Evolutionary conservation across 2,113 vertebrate genomes (phyloP).

Genomic region (Albula glossodonta): DNA sequence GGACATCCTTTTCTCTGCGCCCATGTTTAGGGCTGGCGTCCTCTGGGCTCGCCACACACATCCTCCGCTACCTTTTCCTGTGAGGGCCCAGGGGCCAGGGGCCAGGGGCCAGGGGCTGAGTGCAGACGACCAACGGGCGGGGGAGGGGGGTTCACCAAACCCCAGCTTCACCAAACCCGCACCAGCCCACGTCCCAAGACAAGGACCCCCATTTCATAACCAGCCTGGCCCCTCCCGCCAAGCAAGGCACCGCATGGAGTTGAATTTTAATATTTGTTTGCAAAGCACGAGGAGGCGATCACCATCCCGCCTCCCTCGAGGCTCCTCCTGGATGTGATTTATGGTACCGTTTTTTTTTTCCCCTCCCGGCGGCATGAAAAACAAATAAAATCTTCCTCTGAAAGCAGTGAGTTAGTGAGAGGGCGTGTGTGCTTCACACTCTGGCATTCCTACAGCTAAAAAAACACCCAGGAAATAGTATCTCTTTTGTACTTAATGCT

Average conservation of each 20-base stretch:
- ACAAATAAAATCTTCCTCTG: background rate
- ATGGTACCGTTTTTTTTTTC: background rate
- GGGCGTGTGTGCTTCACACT: background rate
- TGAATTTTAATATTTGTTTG: background rate
- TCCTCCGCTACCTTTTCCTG: background rate
- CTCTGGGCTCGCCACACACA: background rate
- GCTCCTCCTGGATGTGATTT: background rate
- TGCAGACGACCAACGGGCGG: no score
- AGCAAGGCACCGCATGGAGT: background rate
- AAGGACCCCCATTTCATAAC: background rate
- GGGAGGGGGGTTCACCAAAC: background rate
- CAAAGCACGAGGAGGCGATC: background rate
- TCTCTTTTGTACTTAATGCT: no score
- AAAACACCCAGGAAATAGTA: background rate
- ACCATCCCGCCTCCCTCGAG: background rate
- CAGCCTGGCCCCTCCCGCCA: background rate
- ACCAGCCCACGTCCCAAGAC: background rate
- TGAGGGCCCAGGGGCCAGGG: background rate
- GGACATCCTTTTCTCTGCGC: background rate
- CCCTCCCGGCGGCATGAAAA: background rate
- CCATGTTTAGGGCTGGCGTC: background rate
- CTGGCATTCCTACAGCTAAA: background rate
- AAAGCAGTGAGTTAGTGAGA: background rate
- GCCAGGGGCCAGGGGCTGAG: no score
- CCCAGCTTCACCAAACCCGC: background rate